These are phyloP conservation scores for Eubasilissa regina DNA, from an alignment of 1,140 invertebrate species.

Conservation along the genomic window DNA sequence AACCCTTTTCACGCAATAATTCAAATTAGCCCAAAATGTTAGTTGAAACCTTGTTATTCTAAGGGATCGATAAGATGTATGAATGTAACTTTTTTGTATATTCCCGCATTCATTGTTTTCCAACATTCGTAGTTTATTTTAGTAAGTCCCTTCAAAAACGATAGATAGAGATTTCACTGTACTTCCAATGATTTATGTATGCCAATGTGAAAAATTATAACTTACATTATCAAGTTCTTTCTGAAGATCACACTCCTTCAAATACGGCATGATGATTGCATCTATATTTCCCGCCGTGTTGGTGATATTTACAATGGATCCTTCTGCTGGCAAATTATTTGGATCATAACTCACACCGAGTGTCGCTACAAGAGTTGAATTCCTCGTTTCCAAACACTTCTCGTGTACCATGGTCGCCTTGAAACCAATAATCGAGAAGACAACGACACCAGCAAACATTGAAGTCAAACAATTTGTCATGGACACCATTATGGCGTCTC, in stretches of 20 bases:
- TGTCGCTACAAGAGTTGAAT: constrained; percentile 74
- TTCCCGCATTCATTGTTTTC: too few species aligned
- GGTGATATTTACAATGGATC: constrained; percentile 72
- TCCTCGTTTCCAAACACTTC: constrained; percentile 79
- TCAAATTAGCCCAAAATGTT: too few species aligned
- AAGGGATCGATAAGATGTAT: too few species aligned
- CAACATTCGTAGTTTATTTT: too few species aligned
- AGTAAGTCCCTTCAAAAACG: too few species aligned
- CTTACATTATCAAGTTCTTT: constrained; percentile 92
- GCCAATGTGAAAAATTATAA: constrained; percentile 56
- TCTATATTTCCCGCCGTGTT: constrained; percentile 74
- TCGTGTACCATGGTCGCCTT: constrained; percentile 91
- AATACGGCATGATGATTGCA: constrained; percentile 75
- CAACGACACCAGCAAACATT: constrained; percentile 97
- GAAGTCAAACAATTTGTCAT: constrained; percentile 96
- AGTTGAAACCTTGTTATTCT: too few species aligned
- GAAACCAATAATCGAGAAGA: constrained; percentile 98
- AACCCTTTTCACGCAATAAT: too few species aligned
- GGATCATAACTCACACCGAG: constrained; percentile 72
- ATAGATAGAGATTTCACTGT: too few species aligned
- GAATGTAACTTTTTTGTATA: too few species aligned
- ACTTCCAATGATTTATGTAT: too few species aligned
- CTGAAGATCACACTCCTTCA: constrained; percentile 86
- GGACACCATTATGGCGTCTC: constrained; percentile 95
- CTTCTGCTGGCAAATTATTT: constrained; percentile 71